Percentiles rank a stretch among this genome's conserved stretches.
Conservation (phyloP, 2,797 vertebrate genomes). For the Cephalopachus bancanus region DNA sequence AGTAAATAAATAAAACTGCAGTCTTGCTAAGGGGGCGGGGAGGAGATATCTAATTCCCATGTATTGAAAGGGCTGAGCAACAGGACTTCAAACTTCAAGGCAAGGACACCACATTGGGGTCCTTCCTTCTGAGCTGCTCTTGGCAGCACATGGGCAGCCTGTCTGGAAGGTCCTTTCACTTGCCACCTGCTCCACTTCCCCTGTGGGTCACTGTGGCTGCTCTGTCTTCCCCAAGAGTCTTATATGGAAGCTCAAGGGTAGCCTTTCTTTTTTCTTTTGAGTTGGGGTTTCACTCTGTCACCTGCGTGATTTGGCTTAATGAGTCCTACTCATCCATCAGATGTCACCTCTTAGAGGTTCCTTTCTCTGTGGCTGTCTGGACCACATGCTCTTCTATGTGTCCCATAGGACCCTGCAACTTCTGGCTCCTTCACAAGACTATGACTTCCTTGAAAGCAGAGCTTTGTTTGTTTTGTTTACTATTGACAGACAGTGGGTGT, state of each 20-base stretch:
- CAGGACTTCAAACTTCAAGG: not conserved
- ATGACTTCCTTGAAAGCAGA: not conserved
- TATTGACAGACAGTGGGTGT: not conserved
- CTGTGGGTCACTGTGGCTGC: not conserved
- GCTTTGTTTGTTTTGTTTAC: not conserved
- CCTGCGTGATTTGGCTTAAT: not conserved
- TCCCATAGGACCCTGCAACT: not conserved
- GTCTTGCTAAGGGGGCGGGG: slow-evolving; percentile 38
- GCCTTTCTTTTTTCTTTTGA: not conserved
- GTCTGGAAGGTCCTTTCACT: not conserved
- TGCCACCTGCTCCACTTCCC: not conserved
- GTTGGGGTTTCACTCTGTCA: not conserved
- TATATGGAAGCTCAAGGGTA: not conserved
- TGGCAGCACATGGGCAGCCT: fast-evolving
- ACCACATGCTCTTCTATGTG: not conserved
- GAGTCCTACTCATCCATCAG: not conserved
- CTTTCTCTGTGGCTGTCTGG: not conserved
- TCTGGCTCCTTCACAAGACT: not conserved
- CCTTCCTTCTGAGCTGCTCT: not conserved
- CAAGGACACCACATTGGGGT: not conserved
- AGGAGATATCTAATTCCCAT: not conserved
- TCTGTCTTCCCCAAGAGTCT: not conserved
- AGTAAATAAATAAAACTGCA: slow-evolving; percentile 80
- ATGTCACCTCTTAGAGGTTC: not conserved
- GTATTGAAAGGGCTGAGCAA: not conserved